Percentiles rank a stretch among this genome's conserved stretches.
These are phyloP conservation scores for Dinomys branickii DNA, from an alignment of 2,113 vertebrate genomes.

Conservation along the genomic window DNA sequence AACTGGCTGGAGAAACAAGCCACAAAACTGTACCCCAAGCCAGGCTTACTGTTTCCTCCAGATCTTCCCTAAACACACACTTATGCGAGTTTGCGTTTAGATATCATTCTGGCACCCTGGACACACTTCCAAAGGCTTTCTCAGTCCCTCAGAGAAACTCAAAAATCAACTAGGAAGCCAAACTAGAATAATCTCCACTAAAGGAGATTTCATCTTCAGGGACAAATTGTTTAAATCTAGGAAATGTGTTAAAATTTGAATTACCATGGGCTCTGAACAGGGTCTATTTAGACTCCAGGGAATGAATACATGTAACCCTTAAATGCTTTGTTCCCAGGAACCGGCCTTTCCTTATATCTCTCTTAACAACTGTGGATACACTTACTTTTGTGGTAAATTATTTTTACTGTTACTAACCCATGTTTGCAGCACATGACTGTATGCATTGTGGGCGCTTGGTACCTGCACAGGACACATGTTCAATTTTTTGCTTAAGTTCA, in stretches of 20 bases:
- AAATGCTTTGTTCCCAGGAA: background rate
- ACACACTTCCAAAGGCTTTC: background rate
- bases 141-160: background rate
- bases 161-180: too few relatives aligned
- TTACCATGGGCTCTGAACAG: too few relatives aligned
- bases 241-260: background rate
- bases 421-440: too few relatives aligned
- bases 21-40: too few relatives aligned
- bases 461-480: too few relatives aligned
- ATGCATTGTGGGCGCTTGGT: too few relatives aligned
- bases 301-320: rapidly evolving
- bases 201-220: background rate
- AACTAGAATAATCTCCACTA: background rate
- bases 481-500: too few relatives aligned
- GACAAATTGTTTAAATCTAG: background rate
- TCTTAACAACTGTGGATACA: background rate
- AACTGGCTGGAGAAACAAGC: too few relatives aligned
- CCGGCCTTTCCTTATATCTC: background rate
- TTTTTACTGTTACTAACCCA: too few relatives aligned
- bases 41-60: rapidly evolving
- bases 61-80: background rate
- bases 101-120: rapidly evolving
- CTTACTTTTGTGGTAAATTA: too few relatives aligned
- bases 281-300: background rate
- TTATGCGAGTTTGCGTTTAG: background rate